Conservation (phyloP, 2,797 vertebrate genomes). For the Synanceia verrucosa region DNA sequence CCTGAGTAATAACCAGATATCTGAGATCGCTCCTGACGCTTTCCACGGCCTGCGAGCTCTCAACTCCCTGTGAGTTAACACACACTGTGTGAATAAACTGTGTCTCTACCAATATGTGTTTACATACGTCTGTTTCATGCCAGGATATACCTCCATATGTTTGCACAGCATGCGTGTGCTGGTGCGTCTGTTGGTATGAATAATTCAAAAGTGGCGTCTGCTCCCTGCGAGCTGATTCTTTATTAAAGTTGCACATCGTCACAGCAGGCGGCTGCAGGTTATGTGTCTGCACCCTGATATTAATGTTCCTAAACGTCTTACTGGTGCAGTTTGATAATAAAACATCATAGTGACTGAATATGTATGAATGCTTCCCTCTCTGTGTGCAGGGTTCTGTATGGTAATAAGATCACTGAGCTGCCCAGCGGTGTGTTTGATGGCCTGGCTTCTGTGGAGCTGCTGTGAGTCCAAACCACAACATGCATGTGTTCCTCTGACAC, state of each 20-base stretch:
- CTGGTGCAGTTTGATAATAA: background rate
- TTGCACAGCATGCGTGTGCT: background rate
- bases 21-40: slow-evolving; percentile 73
- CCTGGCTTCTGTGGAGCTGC: slow-evolving; percentile 91
- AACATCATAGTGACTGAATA: background rate
- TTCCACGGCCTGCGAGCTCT: slow-evolving; percentile 89
- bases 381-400: slow-evolving; percentile 90
- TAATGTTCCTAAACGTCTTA: background rate
- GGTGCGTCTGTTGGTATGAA: slow-evolving; percentile 28
- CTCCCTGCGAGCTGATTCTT: slow-evolving; percentile 12
- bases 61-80: slow-evolving; percentile 93
- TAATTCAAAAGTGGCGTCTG: slow-evolving; percentile 37
- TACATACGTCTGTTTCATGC: slow-evolving; percentile 2
- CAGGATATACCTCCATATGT: slow-evolving; percentile 10
- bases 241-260: slow-evolving; percentile 3
- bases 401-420: slow-evolving; percentile 97
- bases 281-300: background rate
- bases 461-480: slow-evolving; percentile 85
- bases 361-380: background rate
- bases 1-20: slow-evolving; percentile 95
- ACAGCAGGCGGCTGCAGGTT: background rate
- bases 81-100: background rate
- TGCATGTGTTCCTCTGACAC: background rate
- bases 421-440: slow-evolving; percentile 93
- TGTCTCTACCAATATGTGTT: slow-evolving; percentile 9